phyloP scores from a whole-genome alignment of 2,797 vertebrate genomes.

The Eulemur mongoz region DNA sequence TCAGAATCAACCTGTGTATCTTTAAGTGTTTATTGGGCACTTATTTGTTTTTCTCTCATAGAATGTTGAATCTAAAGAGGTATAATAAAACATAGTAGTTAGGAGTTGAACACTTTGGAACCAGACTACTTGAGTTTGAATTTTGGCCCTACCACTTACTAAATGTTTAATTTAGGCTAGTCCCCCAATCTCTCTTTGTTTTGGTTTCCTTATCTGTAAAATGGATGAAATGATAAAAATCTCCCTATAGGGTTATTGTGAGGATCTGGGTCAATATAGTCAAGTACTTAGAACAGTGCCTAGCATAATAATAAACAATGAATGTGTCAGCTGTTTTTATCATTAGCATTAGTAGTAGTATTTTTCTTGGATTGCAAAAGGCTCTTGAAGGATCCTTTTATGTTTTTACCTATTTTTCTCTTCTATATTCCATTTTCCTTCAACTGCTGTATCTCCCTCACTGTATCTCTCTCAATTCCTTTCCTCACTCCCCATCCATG shows the following conservation, averaged over 20 bases:
- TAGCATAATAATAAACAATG: not conserved
- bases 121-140: not conserved
- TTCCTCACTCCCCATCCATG: not conserved
- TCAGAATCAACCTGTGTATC: not conserved
- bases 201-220: conserved; percentile 18
- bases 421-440: not conserved
- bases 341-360: not conserved
- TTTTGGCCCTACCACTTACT: not conserved
- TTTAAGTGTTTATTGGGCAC: not conserved
- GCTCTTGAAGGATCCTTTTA: not conserved
- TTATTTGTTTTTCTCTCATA: not conserved
- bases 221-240: not conserved
- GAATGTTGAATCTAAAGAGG: not conserved
- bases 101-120: not conserved
- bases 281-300: not conserved
- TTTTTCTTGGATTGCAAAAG: not conserved
- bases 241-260: not conserved
- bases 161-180: conserved; percentile 14
- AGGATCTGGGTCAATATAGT: not conserved
- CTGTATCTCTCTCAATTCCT: not conserved
- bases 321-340: not conserved
- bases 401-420: not conserved
- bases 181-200: not conserved
- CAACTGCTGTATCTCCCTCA: not conserved
- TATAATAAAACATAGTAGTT: not conserved